Conservation (phyloP, 2,113 vertebrate species). For the Vicugna pacos region DNA sequence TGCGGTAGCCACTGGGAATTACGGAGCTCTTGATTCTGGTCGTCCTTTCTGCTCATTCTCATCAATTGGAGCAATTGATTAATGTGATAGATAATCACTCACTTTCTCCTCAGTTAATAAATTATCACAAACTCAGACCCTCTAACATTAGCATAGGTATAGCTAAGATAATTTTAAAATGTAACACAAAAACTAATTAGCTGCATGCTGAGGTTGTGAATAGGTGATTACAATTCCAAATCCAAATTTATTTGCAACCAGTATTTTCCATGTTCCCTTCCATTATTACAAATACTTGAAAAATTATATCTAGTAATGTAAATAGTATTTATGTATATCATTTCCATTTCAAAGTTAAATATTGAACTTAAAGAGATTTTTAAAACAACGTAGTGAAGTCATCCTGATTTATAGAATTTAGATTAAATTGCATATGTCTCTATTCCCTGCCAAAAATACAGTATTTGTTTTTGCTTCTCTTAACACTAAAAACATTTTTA, state of each 20-base stretch:
- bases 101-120: constrained; percentile 23
- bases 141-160: constrained; percentile 12
- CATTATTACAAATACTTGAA: constrained; percentile 36
- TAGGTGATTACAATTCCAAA: constrained; percentile 35
- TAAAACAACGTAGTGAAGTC: not conserved
- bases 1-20: not conserved
- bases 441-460: constrained; percentile 1
- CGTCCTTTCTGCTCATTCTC: not conserved
- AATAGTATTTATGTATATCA: constrained; percentile 38
- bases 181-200: constrained; percentile 46
- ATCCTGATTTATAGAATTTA: constrained; percentile 7
- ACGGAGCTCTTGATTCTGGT: not conserved
- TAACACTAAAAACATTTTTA: constrained; percentile 45
- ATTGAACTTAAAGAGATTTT: constrained; percentile 48
- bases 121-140: not conserved
- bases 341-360: constrained; percentile 59
- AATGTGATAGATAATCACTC: not conserved
- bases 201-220: constrained; percentile 32
- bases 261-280: not conserved
- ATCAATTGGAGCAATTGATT: constrained; percentile 28
- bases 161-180: constrained; percentile 42
- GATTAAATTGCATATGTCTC: not conserved
- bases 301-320: constrained; percentile 19
- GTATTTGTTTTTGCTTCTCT: constrained; percentile 9
- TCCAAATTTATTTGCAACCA: constrained; percentile 46